phyloP scores from a whole-genome alignment of 2,113 vertebrate genomes.

The Garra rufa region DNA sequence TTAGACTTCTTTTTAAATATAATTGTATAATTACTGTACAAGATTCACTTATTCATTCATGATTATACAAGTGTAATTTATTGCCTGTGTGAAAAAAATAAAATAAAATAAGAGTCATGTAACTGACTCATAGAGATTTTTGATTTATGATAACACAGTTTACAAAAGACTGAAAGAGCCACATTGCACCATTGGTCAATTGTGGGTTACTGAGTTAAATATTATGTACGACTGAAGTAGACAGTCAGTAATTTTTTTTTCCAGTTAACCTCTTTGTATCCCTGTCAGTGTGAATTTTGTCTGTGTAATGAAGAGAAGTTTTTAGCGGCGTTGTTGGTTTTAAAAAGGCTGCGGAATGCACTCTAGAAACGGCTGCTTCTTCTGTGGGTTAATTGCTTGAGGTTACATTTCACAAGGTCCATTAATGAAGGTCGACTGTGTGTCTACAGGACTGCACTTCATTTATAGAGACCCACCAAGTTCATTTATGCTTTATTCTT shows the following conservation, averaged over 20 bases:
- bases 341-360: background rate
- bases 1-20: too few relatives aligned
- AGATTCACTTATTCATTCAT: too few relatives aligned
- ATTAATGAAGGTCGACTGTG: conserved; percentile 8
- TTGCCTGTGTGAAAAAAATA: background rate
- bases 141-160: background rate
- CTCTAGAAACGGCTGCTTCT: background rate
- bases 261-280: conserved; percentile 28
- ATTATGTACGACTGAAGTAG: background rate
- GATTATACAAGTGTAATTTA: background rate
- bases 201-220: conserved; percentile 12
- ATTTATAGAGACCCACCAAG: background rate
- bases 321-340: background rate
- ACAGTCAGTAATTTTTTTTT: background rate
- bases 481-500: background rate
- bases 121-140: background rate
- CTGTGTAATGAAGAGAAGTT: conserved; percentile 28
- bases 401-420: conserved; percentile 2
- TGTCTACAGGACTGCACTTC: background rate
- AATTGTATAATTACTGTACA: too few relatives aligned
- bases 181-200: background rate
- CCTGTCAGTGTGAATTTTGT: conserved; percentile 19
- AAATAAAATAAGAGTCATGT: too few relatives aligned
- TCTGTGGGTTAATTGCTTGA: conserved; percentile 38
- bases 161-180: background rate